Evolutionary conservation across 2,113 vertebrate genomes (phyloP), one percentile per base, ranked within the genome.

Genomic region (Formicarius rufipectus): DNA sequence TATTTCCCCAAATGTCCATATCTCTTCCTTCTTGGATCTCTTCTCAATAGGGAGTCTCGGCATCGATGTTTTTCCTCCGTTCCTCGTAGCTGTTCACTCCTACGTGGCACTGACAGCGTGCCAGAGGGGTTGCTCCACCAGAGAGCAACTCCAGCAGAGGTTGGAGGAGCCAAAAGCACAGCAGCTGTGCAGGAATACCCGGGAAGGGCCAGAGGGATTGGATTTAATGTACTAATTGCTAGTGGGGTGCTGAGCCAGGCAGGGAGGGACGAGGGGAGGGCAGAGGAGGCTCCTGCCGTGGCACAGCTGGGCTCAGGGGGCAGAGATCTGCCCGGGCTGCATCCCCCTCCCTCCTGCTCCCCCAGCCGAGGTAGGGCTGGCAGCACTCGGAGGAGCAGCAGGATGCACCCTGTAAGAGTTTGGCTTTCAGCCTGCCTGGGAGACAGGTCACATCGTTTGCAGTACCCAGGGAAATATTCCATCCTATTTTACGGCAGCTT

Each of bases 101-200:
- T n/a, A n/a, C n/a, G n/a, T 1, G 0, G 45, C 31, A 23, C 12
- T n/a, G 12, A 27, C 60, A 86, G 53, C 3, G 0, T 7, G 28
- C 16, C 3, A 3, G 66, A 63, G 60, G 11, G 67, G 64, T 21
- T 24, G 67, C 28, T 64, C 58, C 3, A 1, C 12, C 27, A 10
- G 24, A 27, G 24, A 0, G 12, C 79, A 27, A 49, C n/a, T n/a
- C n/a, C 33, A 83, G 44, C 44, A 3, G 2, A 64, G 58, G 44
- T 35, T 72, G 62, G 35, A 82, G 53, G 53, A 76, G 64, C 67
- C 33, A 28, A n/a, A 58, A 20, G 42, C 50, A 53, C 30, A 74
- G 50, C 59, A 44, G 69, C 27, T 5, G 1, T 19, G 37, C 2
- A 2, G 76, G 69, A 89, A 87, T 19, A 73, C 24, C 60, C 53